A percentile compares a stretch with the other conserved stretches of the same genome.
These are phyloP conservation scores for Sphenopsis melanotis DNA, from an alignment of 2,797 vertebrate species.

Conservation along the genomic window DNA sequence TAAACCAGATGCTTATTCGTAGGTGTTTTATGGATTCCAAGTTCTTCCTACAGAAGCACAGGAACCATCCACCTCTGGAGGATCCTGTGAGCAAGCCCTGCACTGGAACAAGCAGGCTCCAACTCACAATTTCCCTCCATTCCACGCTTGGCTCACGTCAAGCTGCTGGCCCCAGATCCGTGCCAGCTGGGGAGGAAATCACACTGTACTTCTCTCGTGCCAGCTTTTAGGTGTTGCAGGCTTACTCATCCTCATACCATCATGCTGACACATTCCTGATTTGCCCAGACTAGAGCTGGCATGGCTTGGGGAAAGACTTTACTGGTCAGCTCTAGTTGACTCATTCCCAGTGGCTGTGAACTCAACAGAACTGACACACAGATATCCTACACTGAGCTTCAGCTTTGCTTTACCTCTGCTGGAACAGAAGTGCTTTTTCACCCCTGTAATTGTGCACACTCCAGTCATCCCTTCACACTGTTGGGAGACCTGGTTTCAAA, in stretches of 20 bases:
- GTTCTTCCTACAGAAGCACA: background rate
- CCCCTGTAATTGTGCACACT: background rate
- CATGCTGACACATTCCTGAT: constrained; percentile 17
- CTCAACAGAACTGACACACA: background rate
- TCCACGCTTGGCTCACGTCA: background rate
- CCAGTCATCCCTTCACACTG: background rate
- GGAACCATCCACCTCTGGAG: background rate
- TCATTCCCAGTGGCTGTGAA: background rate
- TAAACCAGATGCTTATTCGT: background rate
- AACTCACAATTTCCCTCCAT: background rate
- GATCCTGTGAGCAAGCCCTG: background rate
- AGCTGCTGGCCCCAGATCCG: background rate
- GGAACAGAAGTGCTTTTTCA: background rate
- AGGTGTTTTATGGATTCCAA: background rate
- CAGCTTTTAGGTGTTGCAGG: constrained; percentile 44
- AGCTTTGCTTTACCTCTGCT: background rate
- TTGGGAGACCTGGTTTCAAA: background rate
- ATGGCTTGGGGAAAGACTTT: background rate
- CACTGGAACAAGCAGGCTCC: background rate
- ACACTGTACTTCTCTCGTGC: background rate
- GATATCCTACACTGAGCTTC: background rate
- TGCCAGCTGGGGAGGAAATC: constrained; percentile 24
- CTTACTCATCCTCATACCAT: constrained; percentile 34
- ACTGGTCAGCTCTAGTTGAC: background rate
- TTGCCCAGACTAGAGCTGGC: constrained; percentile 50